phyloP scores from a whole-genome alignment of 2,888 invertebrate genomes.

The Drosophila yooni region DNA sequence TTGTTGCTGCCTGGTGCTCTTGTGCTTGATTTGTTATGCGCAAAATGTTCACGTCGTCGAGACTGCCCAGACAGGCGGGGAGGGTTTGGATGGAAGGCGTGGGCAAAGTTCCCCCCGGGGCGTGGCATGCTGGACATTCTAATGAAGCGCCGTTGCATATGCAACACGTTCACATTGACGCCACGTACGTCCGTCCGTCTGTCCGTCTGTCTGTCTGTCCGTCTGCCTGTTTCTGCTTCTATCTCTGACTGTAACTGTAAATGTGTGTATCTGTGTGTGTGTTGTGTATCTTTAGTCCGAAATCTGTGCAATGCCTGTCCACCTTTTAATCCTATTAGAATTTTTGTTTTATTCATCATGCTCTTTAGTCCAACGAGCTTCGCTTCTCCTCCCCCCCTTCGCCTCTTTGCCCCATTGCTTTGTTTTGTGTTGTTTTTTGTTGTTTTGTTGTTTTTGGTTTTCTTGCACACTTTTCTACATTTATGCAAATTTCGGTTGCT shows the following conservation, averaged over 20 bases:
- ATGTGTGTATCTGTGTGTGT: conserved; percentile 7
- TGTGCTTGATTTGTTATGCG: conserved; percentile 82
- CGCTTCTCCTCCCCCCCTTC: conserved; percentile 17
- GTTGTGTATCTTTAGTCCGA: conserved; percentile 29
- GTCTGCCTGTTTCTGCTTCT: conserved; percentile 6
- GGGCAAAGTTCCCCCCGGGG: conserved; percentile 8
- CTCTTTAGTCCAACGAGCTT: conserved; percentile 39
- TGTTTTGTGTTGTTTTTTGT: conserved; percentile 1
- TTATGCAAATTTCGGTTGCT: conserved; percentile 79
- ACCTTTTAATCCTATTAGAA: conserved; percentile 79
- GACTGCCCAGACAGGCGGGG: conserved; percentile 63
- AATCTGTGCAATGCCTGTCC: conserved; percentile 69
- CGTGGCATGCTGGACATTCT: conserved; percentile 76
- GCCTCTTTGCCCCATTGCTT: not conserved
- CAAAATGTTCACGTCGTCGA: conserved; percentile 80
- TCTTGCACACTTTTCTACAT: conserved; percentile 40
- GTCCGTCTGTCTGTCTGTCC: conserved; percentile 13
- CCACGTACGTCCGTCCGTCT: conserved; percentile 48
- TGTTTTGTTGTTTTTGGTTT: conserved; percentile 7
- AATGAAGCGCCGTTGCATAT: conserved; percentile 80
- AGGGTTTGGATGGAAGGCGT: not conserved
- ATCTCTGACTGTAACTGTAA: conserved; percentile 14
- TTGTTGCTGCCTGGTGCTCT: conserved; percentile 38
- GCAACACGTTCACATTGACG: conserved; percentile 75
- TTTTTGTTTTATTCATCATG: conserved; percentile 78